phyloP scores from a whole-genome alignment of 2,888 invertebrate genomes.

The Spicauda simplicius region DNA sequence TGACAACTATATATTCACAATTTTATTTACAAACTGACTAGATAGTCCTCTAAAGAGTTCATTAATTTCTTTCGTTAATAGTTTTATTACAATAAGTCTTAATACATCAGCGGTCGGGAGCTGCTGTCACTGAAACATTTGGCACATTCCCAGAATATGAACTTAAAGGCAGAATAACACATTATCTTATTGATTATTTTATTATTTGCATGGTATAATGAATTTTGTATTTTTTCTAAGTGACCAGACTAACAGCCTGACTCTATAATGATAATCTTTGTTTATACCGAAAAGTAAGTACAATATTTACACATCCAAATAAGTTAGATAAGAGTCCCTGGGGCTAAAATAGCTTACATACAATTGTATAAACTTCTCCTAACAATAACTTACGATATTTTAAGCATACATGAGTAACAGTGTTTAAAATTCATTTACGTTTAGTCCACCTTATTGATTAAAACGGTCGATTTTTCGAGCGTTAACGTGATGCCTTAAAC shows the following conservation, averaged over 20 bases:
- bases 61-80: slow-evolving; percentile 66
- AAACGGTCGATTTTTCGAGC: slow-evolving; percentile 66
- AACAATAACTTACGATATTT: slow-evolving; percentile 74
- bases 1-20: slow-evolving; percentile 82
- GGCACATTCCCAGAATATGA: slow-evolving; percentile 79
- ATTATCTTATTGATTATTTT: slow-evolving; percentile 59
- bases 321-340: slow-evolving; percentile 55
- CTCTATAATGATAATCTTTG: slow-evolving; percentile 51
- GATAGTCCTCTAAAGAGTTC: slow-evolving; percentile 76
- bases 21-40: slow-evolving; percentile 83
- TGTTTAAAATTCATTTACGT: slow-evolving; percentile 80
- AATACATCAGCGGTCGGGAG: slow-evolving; percentile 67
- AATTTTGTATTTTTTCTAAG: slow-evolving; percentile 48
- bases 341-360: slow-evolving; percentile 74
- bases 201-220: slow-evolving; percentile 54
- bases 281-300: slow-evolving; percentile 61
- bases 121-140: slow-evolving; percentile 74
- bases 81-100: slow-evolving; percentile 65
- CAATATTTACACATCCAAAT: slow-evolving; percentile 66
- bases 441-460: slow-evolving; percentile 73
- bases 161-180: slow-evolving; percentile 60
- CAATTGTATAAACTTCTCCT: slow-evolving; percentile 80
- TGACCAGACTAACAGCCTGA: slow-evolving; percentile 43
- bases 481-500: slow-evolving; percentile 72
- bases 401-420: slow-evolving; percentile 80